A percentile compares a stretch with the other conserved stretches of the same genome.
Conservation (phyloP, 2,113 vertebrate species). For the Leucopternis melanops region DNA sequence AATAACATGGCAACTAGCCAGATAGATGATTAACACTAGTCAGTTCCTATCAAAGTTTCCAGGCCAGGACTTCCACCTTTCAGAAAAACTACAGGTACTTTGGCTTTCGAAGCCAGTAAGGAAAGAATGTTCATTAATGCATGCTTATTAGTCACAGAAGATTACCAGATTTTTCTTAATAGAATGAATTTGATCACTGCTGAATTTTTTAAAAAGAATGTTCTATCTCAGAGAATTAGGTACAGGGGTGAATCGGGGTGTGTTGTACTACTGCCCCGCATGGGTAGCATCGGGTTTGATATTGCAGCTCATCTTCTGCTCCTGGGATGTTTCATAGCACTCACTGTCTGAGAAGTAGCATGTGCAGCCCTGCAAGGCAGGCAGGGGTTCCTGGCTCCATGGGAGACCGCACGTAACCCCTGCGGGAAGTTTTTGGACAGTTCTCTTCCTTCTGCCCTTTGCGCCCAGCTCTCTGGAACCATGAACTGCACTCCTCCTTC, state of each 20-base stretch:
- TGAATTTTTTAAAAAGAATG: not conserved
- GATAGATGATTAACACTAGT: not conserved
- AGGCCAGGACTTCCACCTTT: not conserved
- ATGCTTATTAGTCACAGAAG: not conserved
- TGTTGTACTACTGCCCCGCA: no score
- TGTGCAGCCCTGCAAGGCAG: no score
- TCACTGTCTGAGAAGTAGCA: no score
- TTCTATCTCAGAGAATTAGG: not conserved
- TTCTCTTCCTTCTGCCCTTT: no score
- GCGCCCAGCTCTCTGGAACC: no score
- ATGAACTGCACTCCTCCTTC: no score
- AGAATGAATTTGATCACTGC: not conserved
- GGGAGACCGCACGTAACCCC: no score
- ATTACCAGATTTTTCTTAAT: not conserved
- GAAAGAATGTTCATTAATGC: not conserved
- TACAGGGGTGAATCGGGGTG: not conserved
- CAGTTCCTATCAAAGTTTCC: not conserved
- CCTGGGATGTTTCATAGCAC: no score
- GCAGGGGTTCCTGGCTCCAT: no score
- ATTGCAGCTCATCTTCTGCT: no score
- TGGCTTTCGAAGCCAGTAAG: not conserved
- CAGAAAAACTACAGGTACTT: not conserved
- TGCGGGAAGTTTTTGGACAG: no score
- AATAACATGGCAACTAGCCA: not conserved
- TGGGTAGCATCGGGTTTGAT: no score